A percentile compares a stretch with the other conserved stretches of the same genome.
Conservation (phyloP, 2,888 invertebrate genomes). For the Syrphus vitripennis region DNA sequence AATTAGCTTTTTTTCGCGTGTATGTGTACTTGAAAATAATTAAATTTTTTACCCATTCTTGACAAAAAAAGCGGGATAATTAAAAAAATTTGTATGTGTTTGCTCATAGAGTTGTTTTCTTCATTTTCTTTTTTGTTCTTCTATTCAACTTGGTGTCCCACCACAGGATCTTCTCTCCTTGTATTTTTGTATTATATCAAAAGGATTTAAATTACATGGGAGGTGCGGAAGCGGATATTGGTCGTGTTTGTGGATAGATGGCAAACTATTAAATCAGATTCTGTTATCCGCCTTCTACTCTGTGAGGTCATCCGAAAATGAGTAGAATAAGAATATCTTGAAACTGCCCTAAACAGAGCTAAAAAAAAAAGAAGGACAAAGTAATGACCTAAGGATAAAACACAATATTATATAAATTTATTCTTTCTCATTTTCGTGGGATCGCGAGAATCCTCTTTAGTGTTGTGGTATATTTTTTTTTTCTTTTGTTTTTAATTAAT, state of each 20-base stretch:
- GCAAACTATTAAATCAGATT: conserved; percentile 65
- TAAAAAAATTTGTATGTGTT: conserved; percentile 55
- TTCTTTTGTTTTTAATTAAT: conserved; percentile 65
- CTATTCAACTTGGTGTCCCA: not conserved
- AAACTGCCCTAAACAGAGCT: conserved; percentile 5
- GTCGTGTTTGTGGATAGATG: conserved; percentile 47
- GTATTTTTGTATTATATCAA: conserved; percentile 24
- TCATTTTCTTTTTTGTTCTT: not conserved
- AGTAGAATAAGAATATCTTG: conserved; percentile 19
- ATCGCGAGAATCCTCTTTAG: not conserved
- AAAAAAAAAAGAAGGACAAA: not conserved
- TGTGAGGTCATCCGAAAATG: conserved; percentile 20
- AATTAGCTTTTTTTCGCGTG: conserved; percentile 65
- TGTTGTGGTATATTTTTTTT: conserved; percentile 49
- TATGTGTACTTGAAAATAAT: conserved; percentile 59
- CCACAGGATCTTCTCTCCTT: not conserved
- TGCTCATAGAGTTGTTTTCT: conserved; percentile 13
- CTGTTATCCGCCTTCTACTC: conserved; percentile 14
- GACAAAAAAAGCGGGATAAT: conserved; percentile 65
- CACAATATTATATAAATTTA: conserved; percentile 40
- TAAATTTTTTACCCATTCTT: conserved; percentile 60
- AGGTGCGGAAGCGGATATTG: conserved; percentile 48
- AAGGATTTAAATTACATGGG: conserved; percentile 62
- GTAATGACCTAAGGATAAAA: conserved; percentile 61
- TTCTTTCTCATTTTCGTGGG: not conserved